Percentiles rank a stretch among this genome's conserved stretches.
These are phyloP conservation scores for Lepus europaeus DNA, from an alignment of 2,113 vertebrate genomes.

Conservation along the genomic window DNA sequence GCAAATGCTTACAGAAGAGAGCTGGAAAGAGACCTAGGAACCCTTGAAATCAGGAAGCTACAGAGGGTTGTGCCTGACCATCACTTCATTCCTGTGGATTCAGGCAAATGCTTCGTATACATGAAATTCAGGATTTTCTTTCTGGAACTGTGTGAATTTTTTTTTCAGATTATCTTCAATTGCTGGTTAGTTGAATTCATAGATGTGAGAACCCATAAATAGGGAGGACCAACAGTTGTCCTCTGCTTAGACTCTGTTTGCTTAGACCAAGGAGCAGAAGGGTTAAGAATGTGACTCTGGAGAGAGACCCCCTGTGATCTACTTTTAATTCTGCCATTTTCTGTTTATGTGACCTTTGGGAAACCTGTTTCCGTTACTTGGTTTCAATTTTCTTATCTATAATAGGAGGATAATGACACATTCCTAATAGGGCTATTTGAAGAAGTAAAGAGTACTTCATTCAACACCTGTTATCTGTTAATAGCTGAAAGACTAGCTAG, in stretches of 20 bases:
- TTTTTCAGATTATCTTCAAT: too few species aligned
- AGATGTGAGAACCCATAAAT: too few species aligned
- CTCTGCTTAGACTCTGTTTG: background rate
- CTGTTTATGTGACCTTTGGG: background rate
- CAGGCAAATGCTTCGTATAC: too few species aligned
- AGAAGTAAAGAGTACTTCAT: background rate
- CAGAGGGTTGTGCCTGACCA: too few species aligned
- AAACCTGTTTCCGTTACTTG: conserved; percentile 19
- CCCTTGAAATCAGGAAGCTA: too few species aligned
- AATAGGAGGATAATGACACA: background rate
- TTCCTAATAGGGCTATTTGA: background rate
- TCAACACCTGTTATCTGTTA: background rate
- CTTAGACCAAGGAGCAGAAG: background rate
- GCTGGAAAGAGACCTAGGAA: too few species aligned
- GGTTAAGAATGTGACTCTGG: background rate
- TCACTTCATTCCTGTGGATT: too few species aligned
- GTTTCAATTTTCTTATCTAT: conserved; percentile 1
- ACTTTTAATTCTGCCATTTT: conserved; percentile 13
- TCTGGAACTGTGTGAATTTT: too few species aligned
- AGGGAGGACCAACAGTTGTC: too few species aligned
- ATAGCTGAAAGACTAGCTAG: background rate
- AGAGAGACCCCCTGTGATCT: background rate
- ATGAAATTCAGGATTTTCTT: too few species aligned
- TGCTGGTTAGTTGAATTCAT: too few species aligned
- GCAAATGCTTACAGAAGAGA: too few species aligned